Conservation (phyloP, 2,888 invertebrate genomes). For the Margaritifera margaritifera region DNA sequence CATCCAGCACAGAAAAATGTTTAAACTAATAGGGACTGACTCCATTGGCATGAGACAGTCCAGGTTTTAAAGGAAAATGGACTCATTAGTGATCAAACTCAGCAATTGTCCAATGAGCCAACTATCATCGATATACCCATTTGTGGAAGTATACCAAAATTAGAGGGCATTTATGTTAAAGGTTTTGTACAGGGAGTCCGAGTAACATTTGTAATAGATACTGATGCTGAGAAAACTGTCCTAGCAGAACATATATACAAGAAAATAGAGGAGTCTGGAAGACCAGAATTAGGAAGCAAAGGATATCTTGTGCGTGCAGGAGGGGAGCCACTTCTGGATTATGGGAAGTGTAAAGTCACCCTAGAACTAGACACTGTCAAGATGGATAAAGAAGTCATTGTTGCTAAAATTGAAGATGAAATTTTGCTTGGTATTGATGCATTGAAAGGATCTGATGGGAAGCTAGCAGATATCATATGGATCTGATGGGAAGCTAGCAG, state of each 20-base stretch:
- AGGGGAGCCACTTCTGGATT: constrained; percentile 7
- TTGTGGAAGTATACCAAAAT: constrained; percentile 9
- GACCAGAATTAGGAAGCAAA: constrained; percentile 6
- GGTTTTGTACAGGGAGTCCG: constrained; percentile 7
- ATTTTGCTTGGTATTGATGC: constrained; percentile 17
- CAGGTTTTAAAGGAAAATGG: constrained; percentile 6
- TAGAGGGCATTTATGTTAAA: constrained; percentile 15
- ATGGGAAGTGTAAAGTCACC: constrained; percentile 9
- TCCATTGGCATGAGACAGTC: constrained; percentile 13
- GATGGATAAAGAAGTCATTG: constrained; percentile 9
- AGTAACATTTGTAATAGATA: constrained; percentile 14
- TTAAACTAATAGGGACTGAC: constrained; percentile 23
- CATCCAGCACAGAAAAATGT: constrained; percentile 2
- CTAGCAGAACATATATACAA: constrained; percentile 10
- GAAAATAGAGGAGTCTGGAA: constrained; percentile 4
- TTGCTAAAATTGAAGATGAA: constrained; percentile 23
- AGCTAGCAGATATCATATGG: constrained; percentile 9
- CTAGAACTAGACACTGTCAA: constrained; percentile 2
- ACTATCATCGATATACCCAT: constrained; percentile 2
- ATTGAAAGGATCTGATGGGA: constrained; percentile 1
- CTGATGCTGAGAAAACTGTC: constrained; percentile 10
- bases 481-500: constrained; percentile 2
- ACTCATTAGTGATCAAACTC: constrained; percentile 4
- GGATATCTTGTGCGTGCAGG: constrained; percentile 15
- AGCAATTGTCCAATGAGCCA: too few relatives aligned